Evolutionary conservation across 2,888 invertebrate species (phyloP), one percentile per base, ranked within the genome.

Genomic region (Himalopsyche japonica): DNA sequence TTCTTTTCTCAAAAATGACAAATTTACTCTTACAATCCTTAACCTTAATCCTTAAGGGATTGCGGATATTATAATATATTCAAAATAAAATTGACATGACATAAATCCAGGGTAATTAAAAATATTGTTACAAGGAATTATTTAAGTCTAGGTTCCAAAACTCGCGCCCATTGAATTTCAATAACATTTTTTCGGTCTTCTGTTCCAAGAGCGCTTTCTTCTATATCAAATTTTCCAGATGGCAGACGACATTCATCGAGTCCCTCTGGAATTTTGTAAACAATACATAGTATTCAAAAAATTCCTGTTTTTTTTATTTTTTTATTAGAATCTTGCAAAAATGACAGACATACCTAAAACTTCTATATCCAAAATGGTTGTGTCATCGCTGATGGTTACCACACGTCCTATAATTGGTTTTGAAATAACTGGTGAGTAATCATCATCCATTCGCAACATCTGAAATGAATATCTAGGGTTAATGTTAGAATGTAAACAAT

Each of bases 401-500:
- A 87, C 89, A 88, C 89, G 87, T 0, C 89, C 91, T 30, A 90
- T 84, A 77, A 91, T 90, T 47, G 88, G 88, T 12, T 89, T 87
- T 0, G 92, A 91, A 20, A 91, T 47, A 86, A 89, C 88, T 7
- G 91, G 91, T n/a, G 89, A 89, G 85, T 91, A 92, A 87, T 90
- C 88, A 32, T 88, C 86, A 27, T 88, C 89, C 76, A 91, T 88
- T 87, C 88, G 89, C 5, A 91, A 87, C 85, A 90, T 89, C 91
- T 91, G 83, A 79, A 84, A 76, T 37, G 8, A 37, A 37, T n/a
- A n/a, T n/a, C n/a, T n/a, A n/a, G n/a, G n/a, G n/a, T n/a, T n/a
- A n/a, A n/a, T n/a, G n/a, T n/a, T n/a, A n/a, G n/a, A n/a, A n/a
- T n/a, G n/a, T n/a, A n/a, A n/a, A n/a, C n/a, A n/a, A n/a, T n/a